phyloP scores from a whole-genome alignment of 2,113 vertebrate genomes.

The Phylloscopus trochilus region DNA sequence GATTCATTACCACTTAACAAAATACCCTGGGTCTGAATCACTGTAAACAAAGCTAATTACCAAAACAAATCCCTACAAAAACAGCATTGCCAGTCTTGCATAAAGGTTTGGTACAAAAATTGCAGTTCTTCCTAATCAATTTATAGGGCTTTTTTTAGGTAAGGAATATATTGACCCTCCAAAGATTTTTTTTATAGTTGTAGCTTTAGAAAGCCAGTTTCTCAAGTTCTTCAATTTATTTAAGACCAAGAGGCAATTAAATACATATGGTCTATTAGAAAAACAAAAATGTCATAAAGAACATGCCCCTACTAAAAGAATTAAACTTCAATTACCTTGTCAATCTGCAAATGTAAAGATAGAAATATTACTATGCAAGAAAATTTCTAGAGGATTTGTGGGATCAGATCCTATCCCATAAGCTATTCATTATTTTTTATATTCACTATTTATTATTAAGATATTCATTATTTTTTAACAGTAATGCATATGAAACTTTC shows the following conservation, averaged over 20 bases:
- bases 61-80: not conserved
- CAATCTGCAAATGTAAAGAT: rapidly evolving
- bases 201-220: not conserved
- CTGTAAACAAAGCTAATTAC: not conserved
- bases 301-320: not conserved
- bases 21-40: not conserved
- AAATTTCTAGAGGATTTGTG: not conserved
- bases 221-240: not conserved
- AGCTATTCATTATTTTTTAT: not conserved
- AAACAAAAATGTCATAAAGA: not conserved
- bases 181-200: not conserved
- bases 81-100: rapidly evolving
- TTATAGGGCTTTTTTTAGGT: not conserved
- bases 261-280: not conserved
- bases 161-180: not conserved
- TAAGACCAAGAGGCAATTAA: not conserved
- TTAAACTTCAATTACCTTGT: not conserved
- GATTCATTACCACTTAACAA: not conserved
- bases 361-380: not conserved
- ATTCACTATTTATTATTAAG: not conserved
- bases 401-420: not conserved
- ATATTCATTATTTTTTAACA: not conserved
- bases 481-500: not conserved
- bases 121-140: not conserved
- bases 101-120: not conserved